Percentiles rank a stretch among this genome's conserved stretches.
phyloP scores from a whole-genome alignment of 2,113 vertebrate genomes.

The Festucalex cinctus region DNA sequence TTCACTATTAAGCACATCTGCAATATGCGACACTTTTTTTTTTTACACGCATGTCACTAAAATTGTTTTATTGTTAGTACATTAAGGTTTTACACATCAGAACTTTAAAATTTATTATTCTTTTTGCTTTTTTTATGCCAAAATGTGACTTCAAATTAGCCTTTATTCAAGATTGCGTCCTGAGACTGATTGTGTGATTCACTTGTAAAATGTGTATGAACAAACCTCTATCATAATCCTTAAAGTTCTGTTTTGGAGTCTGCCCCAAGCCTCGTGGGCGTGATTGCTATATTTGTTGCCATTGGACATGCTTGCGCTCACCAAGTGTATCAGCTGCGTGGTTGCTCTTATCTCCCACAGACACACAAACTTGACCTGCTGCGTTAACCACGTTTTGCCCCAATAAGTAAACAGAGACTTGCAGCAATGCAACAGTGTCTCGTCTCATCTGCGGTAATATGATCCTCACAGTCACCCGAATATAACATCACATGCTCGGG shows the following conservation, averaged over 20 bases:
- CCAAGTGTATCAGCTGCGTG: conserved; percentile 8
- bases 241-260: not conserved
- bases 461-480: conserved; percentile 32
- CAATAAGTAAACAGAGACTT: conserved; percentile 1
- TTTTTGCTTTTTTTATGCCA: not conserved
- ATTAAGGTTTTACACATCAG: not conserved
- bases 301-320: not conserved
- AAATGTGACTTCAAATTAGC: not conserved
- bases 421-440: conserved; percentile 14
- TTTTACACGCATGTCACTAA: not conserved
- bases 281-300: not conserved
- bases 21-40: not conserved
- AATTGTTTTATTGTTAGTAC: not conserved
- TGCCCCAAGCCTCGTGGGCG: not conserved
- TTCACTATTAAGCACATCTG: not conserved
- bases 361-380: conserved; percentile 8
- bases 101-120: not conserved
- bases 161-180: not conserved
- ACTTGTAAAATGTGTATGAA: not conserved
- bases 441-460: conserved; percentile 33
- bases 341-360: conserved; percentile 13
- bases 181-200: not conserved
- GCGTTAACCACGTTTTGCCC: conserved; percentile 1
- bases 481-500: conserved; percentile 35
- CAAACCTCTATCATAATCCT: not conserved